Evolutionary conservation across 2,888 invertebrate species (phyloP).

Genomic region (Alentia gelatinosa): DNA sequence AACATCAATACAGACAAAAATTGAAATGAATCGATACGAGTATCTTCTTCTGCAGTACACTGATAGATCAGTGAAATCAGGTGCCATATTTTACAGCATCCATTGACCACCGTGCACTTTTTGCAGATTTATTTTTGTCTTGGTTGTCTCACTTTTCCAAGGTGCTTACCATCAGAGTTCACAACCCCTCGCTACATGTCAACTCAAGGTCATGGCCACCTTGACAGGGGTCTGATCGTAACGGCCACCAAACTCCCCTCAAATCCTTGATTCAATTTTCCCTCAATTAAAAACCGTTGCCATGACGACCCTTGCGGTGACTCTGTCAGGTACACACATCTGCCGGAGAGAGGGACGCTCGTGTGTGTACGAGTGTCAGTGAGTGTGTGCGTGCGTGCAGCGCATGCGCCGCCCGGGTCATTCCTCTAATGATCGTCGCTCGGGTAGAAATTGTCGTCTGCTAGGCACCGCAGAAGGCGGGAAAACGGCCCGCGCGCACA

Average conservation of each 20-base stretch:
- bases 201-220: neutral
- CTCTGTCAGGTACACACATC: constrained; percentile 22
- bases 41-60: too few relatives aligned
- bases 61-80: too few relatives aligned
- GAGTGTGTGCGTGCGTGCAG: neutral
- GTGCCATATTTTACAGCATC: too few relatives aligned
- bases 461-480: neutral
- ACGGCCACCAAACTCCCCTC: neutral
- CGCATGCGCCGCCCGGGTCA: neutral
- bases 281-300: constrained; percentile 4
- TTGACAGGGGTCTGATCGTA: neutral
- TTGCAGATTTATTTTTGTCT: too few relatives aligned
- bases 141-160: too few relatives aligned
- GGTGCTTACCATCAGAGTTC: neutral
- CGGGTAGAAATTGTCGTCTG: constrained; percentile 21
- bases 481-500: neutral
- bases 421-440: constrained; percentile 25
- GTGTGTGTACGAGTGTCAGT: neutral
- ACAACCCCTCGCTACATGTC: neutral
- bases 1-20: too few relatives aligned
- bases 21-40: too few relatives aligned
- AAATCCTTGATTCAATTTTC: constrained; percentile 22
- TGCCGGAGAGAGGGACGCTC: neutral
- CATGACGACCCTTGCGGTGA: neutral
- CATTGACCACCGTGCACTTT: too few relatives aligned